Conservation (phyloP, 2,888 invertebrate species). For the Hypomecis punctinalis region DNA sequence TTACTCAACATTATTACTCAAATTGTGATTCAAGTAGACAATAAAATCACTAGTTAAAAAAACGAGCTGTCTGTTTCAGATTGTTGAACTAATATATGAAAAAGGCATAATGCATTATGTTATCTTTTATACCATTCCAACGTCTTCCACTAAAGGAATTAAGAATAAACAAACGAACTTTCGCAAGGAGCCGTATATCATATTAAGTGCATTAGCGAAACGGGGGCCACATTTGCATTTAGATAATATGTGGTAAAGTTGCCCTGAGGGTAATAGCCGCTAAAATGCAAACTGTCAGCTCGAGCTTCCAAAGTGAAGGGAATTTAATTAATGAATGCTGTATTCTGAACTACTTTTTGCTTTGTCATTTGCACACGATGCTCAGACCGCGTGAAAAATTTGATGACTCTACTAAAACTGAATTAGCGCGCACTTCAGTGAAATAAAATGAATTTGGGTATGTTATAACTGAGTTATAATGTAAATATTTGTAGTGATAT, state of each 20-base stretch:
- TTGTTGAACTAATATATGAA: no score
- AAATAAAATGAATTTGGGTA: no score
- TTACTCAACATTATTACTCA: no score
- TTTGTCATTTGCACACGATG: not conserved
- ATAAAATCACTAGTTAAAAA: no score
- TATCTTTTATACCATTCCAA: not conserved
- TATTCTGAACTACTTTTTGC: not conserved
- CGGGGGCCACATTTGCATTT: conserved; percentile 24
- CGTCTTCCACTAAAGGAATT: conserved; percentile 4
- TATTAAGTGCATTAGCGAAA: conserved; percentile 26
- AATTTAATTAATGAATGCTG: conserved; percentile 17
- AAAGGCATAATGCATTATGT: no score
- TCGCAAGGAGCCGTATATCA: conserved; percentile 16
- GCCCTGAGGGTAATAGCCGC: conserved; percentile 17
- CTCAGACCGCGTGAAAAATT: not conserved
- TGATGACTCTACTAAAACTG: no score
- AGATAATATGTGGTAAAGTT: conserved; percentile 13
- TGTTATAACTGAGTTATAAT: no score
- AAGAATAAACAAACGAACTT: conserved; percentile 3
- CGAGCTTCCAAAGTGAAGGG: conserved; percentile 1
- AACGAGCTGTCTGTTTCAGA: no score
- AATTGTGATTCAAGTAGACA: no score
- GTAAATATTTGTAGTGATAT: no score
- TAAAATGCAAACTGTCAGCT: conserved; percentile 27
- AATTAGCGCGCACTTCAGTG: no score